Evolutionary conservation across 2,797 vertebrate genomes (phyloP), one percentile per base, ranked within the genome.

Genomic region (Chrysocyon brachyurus): DNA sequence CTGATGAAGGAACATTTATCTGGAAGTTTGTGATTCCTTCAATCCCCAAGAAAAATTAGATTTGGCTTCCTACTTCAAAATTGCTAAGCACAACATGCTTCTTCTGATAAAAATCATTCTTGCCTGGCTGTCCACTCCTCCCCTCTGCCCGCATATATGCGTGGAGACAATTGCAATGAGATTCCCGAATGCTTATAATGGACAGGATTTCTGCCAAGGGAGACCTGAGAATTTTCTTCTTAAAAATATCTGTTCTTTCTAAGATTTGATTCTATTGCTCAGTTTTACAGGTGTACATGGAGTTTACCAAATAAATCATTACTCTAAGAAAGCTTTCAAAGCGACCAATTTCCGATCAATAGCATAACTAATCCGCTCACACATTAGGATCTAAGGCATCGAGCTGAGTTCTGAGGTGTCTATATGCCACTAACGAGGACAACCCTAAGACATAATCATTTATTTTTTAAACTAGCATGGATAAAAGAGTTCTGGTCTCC

Each of bases 91-190:
- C 1, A 19, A 36, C 17, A 16, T 4, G 31, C 36, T n/a, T 61
- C 11, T 6, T 57, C 61, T 75, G 26, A 68, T 31, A 12, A 66
- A 66, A 78, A 40, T 6, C 3, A 4, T 12, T 15, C 16, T 26
- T 59, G 16, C 52, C 77, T 40, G 5, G 16, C n/a, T 26, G 56
- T 3, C 40, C 15, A 0, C 5, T 31, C 10, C 14, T 3, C 24
- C 3, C 17, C 24, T 4, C 12, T 19, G 8, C 14, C 54, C 28
- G 0, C 24, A 14, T 3, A 12, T 3, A 15, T 0, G 0, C 2
- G 11, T 6, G 3, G 0, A 54, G 40, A 36, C 3, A 6, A 17
- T 33, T 72, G 33, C 49, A 77, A n/a, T 5, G 49, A 40, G 4
- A 77, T 7, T 81, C 46, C 46, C 66, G 14, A 21, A 87, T n/a